Evolutionary conservation across 2,888 invertebrate genomes (phyloP), one percentile per base, ranked within the genome.

Genomic region (Agrotis exclamationis): DNA sequence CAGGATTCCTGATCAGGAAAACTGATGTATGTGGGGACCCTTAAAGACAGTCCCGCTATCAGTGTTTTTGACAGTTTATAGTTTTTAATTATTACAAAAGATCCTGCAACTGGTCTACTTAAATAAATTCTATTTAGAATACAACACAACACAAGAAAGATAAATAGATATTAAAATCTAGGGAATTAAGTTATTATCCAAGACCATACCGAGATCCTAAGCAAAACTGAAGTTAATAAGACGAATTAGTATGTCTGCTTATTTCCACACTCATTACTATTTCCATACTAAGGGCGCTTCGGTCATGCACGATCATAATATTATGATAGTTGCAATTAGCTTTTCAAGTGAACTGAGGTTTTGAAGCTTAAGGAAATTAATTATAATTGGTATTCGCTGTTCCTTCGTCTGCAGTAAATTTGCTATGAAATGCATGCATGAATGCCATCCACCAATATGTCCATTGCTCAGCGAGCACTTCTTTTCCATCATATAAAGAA

Each of bases 281-380:
- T 54, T 59, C 45, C 33, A 13, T 39, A 24, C n/a, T 13, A 53
- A 69, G 22, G 58, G 6, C 24, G 51, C 51, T 44, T n/a, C 18
- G 33, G 45, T 28, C 56, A 60, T 50, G 48, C 33, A 60, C 67
- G 16, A 24, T 60, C 33, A 47, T 60, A 60, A 59, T 13, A 45
- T 54, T 58, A 24, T 77, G 28, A 71, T 51, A 22, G 39, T 65
- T 47, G 65, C 50, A 71, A 76, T 76, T 63, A 76, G 53, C 39
- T 59, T 76, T 75, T 63, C 24, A 66, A 59, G 51, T 56, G 56
- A 72, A 59, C n/a, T 7, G 22, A 4, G 13, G 22, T 53, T 58
- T 77, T 39, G 48, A n/a, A 44, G 39, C 45, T 58, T 66, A 54
- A 6, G 48, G 20, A 66, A 71, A 77, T 76, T 70, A 20, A 70